Base-by-base conservation (phyloP, 92 coral and sea anemone species). In the Scolanthus callimorphus region DNA sequence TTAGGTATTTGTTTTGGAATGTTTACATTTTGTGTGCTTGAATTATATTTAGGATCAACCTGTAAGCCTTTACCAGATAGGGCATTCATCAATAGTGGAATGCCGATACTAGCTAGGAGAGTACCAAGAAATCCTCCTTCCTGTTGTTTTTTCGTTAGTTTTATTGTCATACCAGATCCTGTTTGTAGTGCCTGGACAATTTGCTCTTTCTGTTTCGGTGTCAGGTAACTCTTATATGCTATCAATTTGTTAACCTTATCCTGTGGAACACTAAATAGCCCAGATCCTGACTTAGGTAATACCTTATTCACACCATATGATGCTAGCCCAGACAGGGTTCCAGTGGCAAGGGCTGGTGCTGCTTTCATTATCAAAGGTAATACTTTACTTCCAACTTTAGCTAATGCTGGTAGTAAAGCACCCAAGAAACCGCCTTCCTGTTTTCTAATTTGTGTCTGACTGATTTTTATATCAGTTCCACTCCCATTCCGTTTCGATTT, bases 51-150 rank as follows among this genome's bases (percentile, higher is more conserved):
- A n/a, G 9, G 3, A 3, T 62, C 57, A 20, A 54, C 55, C 0
- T 68, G 75, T 17, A 70, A 1, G 9, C 51, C 51, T 2, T 31
- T 48, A 13, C 71, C 71, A 20, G 15, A 13, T 6, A 60, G 34
- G 0, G 60, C 57, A 3, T 55, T 58, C 0, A 61, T 0, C n/a
- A 62, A 11, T 39, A 70, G 0, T 4, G 77, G 77, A 29, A 70
- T 31, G n/a, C 71, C 77, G 11, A 70, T 59, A 1, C 26, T 22
- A 25, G 75, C 75, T 1, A 68, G 29, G 0, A 69, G 0, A 12
- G 70, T 44, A 0, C 57, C 51, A 1, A 67, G 2, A 39, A 17
- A 20, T 6, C 54, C 54, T 2, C 64, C 64, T 28, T 17, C 17
- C 52, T 55, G 60, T 55, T 39, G 12, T 30, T 25, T 31, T 25